These are phyloP conservation scores for Nemurella pictetii DNA, from an alignment of 2,888 invertebrate species.

Conservation along the genomic window DNA sequence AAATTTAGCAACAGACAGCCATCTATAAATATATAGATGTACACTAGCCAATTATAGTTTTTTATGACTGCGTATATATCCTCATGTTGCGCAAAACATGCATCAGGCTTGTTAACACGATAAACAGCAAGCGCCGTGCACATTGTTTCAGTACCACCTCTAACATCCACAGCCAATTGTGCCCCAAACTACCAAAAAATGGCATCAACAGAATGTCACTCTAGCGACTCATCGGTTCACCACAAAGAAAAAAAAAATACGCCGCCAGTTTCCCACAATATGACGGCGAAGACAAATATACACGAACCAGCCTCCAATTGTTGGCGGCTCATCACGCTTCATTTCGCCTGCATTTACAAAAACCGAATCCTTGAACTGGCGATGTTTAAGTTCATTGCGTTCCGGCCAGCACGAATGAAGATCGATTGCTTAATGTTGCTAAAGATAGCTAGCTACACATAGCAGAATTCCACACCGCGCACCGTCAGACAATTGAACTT, in stretches of 20 bases:
- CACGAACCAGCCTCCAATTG: neutral
- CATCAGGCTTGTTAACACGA: too few relatives aligned
- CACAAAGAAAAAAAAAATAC: too few relatives aligned
- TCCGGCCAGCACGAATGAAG: neutral
- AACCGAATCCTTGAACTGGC: neutral
- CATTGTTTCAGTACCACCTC: neutral
- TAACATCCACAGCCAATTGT: neutral
- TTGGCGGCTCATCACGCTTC: neutral
- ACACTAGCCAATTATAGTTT: too few relatives aligned
- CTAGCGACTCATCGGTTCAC: too few relatives aligned
- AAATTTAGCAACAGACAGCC: neutral
- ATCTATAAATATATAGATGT: neutral
- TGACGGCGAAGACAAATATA: neutral
- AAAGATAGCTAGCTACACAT: neutral
- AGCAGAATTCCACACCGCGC: neutral
- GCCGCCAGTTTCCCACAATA: neutral
- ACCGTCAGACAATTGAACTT: neutral
- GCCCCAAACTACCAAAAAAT: neutral
- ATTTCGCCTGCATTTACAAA: neutral
- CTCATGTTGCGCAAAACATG: too few relatives aligned
- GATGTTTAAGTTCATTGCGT: neutral
- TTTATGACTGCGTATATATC: too few relatives aligned
- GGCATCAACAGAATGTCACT: neutral
- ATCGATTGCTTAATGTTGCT: neutral
- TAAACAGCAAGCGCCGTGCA: too few relatives aligned